Conservation (phyloP, 1,140 invertebrate genomes). For the Vollenhovia emeryi region DNA sequence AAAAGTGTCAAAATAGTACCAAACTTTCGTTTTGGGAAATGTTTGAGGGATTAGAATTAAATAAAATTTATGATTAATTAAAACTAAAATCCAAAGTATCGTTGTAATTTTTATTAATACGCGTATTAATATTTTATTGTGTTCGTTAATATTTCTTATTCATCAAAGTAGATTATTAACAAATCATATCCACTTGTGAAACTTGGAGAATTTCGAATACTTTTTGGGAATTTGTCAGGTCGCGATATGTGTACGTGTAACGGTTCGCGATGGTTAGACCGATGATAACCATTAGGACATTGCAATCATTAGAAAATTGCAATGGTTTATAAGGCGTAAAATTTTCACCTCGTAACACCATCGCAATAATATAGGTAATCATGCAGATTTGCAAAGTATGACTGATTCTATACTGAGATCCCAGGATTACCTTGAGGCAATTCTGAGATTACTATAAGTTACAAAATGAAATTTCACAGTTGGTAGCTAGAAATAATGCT, state of each 20-base stretch:
- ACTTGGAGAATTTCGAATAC: not conserved
- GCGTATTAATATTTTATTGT: too few relatives aligned
- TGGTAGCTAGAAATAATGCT: not conserved
- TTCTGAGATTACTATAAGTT: slow-evolving; percentile 25
- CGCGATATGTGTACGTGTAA: not conserved
- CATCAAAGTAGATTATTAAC: not conserved
- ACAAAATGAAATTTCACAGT: slow-evolving; percentile 21
- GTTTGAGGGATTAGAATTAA: not conserved
- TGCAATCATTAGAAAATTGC: slow-evolving; percentile 41
- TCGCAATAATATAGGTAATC: slow-evolving; percentile 38
- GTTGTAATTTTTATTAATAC: not conserved
- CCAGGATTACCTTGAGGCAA: slow-evolving; percentile 25
- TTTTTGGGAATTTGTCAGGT: not conserved
- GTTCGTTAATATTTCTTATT: not conserved
- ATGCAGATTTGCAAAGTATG: slow-evolving; percentile 26
- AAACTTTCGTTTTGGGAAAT: not conserved
- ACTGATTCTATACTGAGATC: slow-evolving; percentile 26
- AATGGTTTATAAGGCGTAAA: slow-evolving; percentile 4
- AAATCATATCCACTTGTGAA: not conserved
- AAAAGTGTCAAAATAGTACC: too few relatives aligned
- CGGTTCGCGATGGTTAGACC: not conserved
- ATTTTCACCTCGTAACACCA: slow-evolving; percentile 13
- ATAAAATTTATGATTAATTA: not conserved
- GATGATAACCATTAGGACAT: not conserved
- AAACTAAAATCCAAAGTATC: not conserved